Conservation (phyloP, 2,888 invertebrate genomes). For the Epinotia nisella region DNA sequence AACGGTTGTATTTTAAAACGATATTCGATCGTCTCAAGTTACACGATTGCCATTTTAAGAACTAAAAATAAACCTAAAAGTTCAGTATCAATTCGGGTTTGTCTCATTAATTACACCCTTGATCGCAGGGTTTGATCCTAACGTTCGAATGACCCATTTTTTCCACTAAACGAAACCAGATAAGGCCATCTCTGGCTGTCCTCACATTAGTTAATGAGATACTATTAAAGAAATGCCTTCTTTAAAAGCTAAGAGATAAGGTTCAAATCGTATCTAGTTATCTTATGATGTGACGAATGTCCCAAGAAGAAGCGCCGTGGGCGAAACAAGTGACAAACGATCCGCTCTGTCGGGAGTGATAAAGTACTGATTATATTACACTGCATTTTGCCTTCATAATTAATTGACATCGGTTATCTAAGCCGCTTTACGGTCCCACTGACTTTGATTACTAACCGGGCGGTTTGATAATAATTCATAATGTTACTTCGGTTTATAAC, state of each 20-base stretch:
- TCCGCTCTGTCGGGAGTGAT: conserved; percentile 79
- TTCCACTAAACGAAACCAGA: conserved; percentile 76
- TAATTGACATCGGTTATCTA: conserved; percentile 79
- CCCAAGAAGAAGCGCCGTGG: conserved; percentile 73
- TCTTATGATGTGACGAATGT: conserved; percentile 70
- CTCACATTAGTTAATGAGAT: conserved; percentile 71
- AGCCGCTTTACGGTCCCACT: conserved; percentile 62
- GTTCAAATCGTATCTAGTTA: conserved; percentile 59
- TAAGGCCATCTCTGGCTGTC: conserved; percentile 77
- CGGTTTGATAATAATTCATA: conserved; percentile 62
- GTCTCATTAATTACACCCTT: conserved; percentile 35
- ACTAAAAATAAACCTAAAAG: conserved; percentile 15
- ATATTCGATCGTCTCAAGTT: conserved; percentile 33
- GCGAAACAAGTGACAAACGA: conserved; percentile 82
- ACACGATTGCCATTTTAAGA: conserved; percentile 48
- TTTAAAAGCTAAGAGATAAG: conserved; percentile 61
- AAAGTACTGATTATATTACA: conserved; percentile 84
- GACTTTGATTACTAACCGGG: conserved; percentile 61
- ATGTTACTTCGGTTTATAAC: conserved; percentile 58
- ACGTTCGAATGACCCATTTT: conserved; percentile 63
- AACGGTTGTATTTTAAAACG: conserved; percentile 50
- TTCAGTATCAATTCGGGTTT: conserved; percentile 15
- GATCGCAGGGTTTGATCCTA: conserved; percentile 42
- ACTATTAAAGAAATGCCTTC: conserved; percentile 57
- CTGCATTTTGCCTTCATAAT: conserved; percentile 80